phyloP scores from a whole-genome alignment of 1,140 invertebrate species.

The Drosophila eugracilis region DNA sequence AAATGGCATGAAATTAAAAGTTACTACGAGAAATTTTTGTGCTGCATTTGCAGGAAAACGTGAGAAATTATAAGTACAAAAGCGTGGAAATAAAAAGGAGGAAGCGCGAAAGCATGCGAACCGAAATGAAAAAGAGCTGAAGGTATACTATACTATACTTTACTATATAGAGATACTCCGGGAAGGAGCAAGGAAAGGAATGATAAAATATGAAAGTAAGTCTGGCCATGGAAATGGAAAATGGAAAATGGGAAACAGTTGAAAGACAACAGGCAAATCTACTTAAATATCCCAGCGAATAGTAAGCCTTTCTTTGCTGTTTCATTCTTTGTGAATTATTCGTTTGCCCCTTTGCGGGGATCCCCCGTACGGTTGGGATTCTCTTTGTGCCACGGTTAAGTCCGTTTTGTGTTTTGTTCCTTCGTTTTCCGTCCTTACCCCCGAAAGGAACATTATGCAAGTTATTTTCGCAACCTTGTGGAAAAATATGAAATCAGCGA shows the following conservation, averaged over 20 bases:
- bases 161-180: too few species aligned
- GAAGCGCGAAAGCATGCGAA: constrained; percentile 42
- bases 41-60: constrained; percentile 83
- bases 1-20: constrained; percentile 84
- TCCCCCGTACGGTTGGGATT: constrained; percentile 1
- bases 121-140: constrained; percentile 29
- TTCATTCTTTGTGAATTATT: constrained; percentile 46
- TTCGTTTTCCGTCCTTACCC: not conserved
- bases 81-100: constrained; percentile 42
- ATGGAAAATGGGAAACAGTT: constrained; percentile 26
- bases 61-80: constrained; percentile 83
- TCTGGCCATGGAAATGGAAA: constrained; percentile 6
- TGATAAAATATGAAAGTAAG: constrained; percentile 75
- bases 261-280: constrained; percentile 75
- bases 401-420: constrained; percentile 38
- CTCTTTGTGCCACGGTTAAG: constrained; percentile 41
- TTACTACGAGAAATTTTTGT: constrained; percentile 80
- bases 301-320: constrained; percentile 69
- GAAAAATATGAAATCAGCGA: constrained; percentile 57
- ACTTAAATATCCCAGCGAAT: constrained; percentile 76
- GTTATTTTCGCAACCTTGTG: constrained; percentile 62
- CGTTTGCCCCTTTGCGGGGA: constrained; percentile 14
- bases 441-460: constrained; percentile 38
- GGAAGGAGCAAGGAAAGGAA: constrained; percentile 31
- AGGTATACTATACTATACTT: constrained; percentile 26